Base-by-base conservation (phyloP, 2,797 vertebrate species). In the Silurus aristotelis region DNA sequence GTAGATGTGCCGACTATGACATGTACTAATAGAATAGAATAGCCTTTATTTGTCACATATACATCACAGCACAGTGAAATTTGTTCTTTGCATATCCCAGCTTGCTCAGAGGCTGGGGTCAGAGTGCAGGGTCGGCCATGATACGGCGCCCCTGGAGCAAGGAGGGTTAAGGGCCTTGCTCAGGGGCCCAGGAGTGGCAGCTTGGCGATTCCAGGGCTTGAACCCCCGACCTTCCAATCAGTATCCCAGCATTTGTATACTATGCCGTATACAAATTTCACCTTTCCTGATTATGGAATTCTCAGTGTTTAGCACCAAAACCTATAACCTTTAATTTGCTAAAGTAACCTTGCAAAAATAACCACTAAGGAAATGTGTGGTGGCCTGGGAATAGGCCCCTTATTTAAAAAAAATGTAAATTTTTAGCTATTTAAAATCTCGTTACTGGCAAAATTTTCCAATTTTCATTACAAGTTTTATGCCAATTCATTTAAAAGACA, bases 1-100 rank as follows among this genome's bases (percentile, higher is more conserved):
- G 66, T 64, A 76, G 20, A 77, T 68, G 63, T 66, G 22, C 27
- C 55, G 83, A 85, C 72, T 67, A 82, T 73, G 67, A 67, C 46
- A 64, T 64, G 20, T 55, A 67, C 46, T 38, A 38, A 38, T 38
- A 38, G 38, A 38, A 38, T 38, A 38, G 38, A 38, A 38, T 38
- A 38, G 38, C 38, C 38, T 38, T 38, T 38, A 38, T 38, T 38
- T 38, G 38, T 38, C 38, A 38, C 38, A 38, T 38, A 38, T 38
- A 38, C 38, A 38, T 38, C 38, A 38, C 38, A 38, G 38, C 38
- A 38, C 38, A 38, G 38, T 38, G 38, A 38, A 38, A 38, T 38
- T 38, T 38, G 38, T 38, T 38, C 38, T 38, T 38, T 0, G 3
- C 38, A 52, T 52, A 52, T 52, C 48, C 48, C 48, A 52, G 48